Percentiles rank a stretch among this genome's conserved stretches.
These are phyloP conservation scores for Leptodactylus fallax DNA, from an alignment of 2,797 vertebrate genomes.

Conservation along the genomic window DNA sequence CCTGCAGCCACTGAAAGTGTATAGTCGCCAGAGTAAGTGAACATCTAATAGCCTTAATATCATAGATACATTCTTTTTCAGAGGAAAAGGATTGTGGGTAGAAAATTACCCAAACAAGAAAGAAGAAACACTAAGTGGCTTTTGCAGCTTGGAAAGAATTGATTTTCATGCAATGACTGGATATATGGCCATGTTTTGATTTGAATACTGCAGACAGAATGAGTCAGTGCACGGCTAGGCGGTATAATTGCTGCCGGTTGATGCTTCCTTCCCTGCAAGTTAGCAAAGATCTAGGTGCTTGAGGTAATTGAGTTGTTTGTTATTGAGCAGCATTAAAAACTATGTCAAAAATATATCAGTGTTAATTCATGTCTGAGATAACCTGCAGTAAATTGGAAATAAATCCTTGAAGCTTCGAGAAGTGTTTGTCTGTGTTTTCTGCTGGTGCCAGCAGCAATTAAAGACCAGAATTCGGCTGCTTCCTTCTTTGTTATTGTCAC, in stretches of 20 bases:
- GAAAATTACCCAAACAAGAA: slow-evolving; percentile 53
- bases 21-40: slow-evolving; percentile 35
- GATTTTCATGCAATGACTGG: slow-evolving; percentile 48
- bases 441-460: slow-evolving; percentile 51
- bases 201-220: slow-evolving; percentile 47
- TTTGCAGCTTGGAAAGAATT: slow-evolving; percentile 46
- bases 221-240: slow-evolving; percentile 31
- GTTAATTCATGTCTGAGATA: slow-evolving; percentile 52
- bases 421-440: slow-evolving; percentile 41
- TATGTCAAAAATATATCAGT: slow-evolving; percentile 57
- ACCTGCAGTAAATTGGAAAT: slow-evolving; percentile 56
- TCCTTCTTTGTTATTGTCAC: slow-evolving; percentile 52
- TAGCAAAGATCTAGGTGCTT: slow-evolving; percentile 42
- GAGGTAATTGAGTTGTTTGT: slow-evolving; percentile 56
- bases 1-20: slow-evolving; percentile 26
- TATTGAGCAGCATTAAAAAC: slow-evolving; percentile 44
- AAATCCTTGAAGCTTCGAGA: slow-evolving; percentile 48
- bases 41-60: slow-evolving; percentile 55
- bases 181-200: slow-evolving; percentile 49
- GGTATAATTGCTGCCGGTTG: slow-evolving; percentile 50
- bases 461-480: slow-evolving; percentile 21
- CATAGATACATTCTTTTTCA: slow-evolving; percentile 44
- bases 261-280: slow-evolving; percentile 21
- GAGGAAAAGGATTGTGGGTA: slow-evolving; percentile 49
- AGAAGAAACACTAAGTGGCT: slow-evolving; percentile 39